Evolutionary conservation across 2,888 invertebrate genomes (phyloP), one percentile per base, ranked within the genome.

Genomic region (Euproctis similis): DNA sequence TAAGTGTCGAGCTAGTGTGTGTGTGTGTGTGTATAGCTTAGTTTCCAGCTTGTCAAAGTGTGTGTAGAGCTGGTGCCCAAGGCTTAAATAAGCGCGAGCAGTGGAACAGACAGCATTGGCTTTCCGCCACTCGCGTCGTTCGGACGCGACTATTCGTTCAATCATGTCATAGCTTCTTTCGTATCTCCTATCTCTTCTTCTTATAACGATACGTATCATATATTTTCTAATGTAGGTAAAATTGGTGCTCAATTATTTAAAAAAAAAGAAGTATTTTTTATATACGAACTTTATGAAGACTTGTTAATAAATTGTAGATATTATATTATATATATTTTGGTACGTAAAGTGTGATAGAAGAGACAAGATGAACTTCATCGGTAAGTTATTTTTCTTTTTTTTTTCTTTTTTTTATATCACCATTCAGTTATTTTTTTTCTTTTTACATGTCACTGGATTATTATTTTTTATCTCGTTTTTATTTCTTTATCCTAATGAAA

Each of bases 121-220:
- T 55, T 44, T 42, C 62, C 61, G 71, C 54, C 69, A 48, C 41
- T 49, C 69, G 69, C 53, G 69, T 53, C 60, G 65, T 59, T 31
- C 47, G 57, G 63, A 55, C 59, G 62, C 59, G 42, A 43, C 56
- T 53, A 60, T 58, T 50, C 48, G 38, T 34, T 34, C 52, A 60
- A 71, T 52, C 52, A 78, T 80, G 80, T 62, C 68, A 63, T 72
- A 70, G 62, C 56, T 58, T 51, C 53, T 59, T 57, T 54, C 59
- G 50, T 50, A 53, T 55, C n/a, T 60, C 58, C 59, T 59, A 34
- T 55, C 54, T 58, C 63, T 65, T 55, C 59, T 63, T 65, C 50
- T 63, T 64, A 50, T 67, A 72, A 71, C 68, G 56, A 78, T 64
- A 81, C 82, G 82, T 82, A 82, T 81, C 82, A 82, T 78, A 67